Evolutionary conservation across 2,888 invertebrate species (phyloP).

Genomic region (Hirtodrosophila duncani): DNA sequence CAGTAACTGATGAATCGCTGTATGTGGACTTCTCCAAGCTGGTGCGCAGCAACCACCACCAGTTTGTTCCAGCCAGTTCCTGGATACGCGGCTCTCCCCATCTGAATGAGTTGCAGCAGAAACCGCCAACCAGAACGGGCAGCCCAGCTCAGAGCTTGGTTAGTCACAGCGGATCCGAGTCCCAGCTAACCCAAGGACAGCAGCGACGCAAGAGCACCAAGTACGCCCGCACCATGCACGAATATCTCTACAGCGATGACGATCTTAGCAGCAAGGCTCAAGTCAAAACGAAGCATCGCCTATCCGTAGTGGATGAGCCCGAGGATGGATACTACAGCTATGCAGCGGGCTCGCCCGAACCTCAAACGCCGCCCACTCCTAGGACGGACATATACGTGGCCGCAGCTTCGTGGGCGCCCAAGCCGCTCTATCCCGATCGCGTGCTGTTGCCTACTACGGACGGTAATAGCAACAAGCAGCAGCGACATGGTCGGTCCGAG

Average conservation of each 20-base stretch:
- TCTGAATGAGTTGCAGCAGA: constrained; percentile 34
- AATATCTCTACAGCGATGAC: constrained; percentile 71
- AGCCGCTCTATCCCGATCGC: constrained; percentile 80
- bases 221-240: constrained; percentile 72
- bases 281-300: constrained; percentile 53
- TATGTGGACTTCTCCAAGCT: constrained; percentile 78
- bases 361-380: constrained; percentile 55
- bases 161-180: not conserved
- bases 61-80: constrained; percentile 63
- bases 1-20: constrained; percentile 77
- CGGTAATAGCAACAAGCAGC: constrained; percentile 28
- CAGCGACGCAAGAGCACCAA: constrained; percentile 58
- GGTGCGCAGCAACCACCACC: constrained; percentile 62
- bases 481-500: constrained; percentile 55
- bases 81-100: constrained; percentile 61
- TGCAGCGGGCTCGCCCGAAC: constrained; percentile 72
- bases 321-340: constrained; percentile 75
- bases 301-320: constrained; percentile 59
- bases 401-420: constrained; percentile 87
- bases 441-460: constrained; percentile 58
- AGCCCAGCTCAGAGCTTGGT: no score
- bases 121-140: constrained; percentile 18
- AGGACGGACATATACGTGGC: constrained; percentile 85
- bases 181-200: constrained; percentile 54
- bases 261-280: constrained; percentile 9